phyloP scores from a whole-genome alignment of 2,113 vertebrate species.

The Calyptommatus sinebrachiatus region DNA sequence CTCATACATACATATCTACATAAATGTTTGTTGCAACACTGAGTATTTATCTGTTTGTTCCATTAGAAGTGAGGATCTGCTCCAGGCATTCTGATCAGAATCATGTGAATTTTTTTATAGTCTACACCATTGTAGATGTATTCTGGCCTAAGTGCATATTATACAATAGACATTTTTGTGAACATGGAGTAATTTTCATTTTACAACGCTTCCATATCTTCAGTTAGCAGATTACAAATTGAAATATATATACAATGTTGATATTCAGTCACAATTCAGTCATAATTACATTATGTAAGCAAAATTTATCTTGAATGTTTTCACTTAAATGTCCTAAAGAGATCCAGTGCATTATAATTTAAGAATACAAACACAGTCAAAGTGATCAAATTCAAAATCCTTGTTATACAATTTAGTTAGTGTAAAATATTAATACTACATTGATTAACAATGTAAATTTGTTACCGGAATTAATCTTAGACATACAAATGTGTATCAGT shows the following conservation, averaged over 20 bases:
- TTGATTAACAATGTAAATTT: too few relatives aligned
- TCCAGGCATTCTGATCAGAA: conserved; percentile 31
- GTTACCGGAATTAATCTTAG: too few relatives aligned
- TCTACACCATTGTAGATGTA: not conserved
- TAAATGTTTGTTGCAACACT: conserved; percentile 9
- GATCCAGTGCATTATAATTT: not conserved
- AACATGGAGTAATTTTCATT: not conserved
- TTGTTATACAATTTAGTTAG: not conserved
- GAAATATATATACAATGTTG: not conserved
- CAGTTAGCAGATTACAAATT: not conserved
- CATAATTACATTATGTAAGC: not conserved
- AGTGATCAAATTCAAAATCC: not conserved
- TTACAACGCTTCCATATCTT: not conserved
- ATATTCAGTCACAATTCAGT: not conserved
- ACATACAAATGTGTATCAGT: too few relatives aligned
- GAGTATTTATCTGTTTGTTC: conserved; percentile 8
- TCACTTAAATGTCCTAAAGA: not conserved
- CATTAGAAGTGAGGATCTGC: not conserved
- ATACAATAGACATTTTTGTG: not conserved
- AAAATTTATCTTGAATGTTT: not conserved
- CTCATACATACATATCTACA: not conserved
- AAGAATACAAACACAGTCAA: too few relatives aligned
- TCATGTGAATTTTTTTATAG: conserved; percentile 4
- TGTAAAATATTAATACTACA: too few relatives aligned
- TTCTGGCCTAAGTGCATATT: not conserved